phyloP scores from a whole-genome alignment of 2,113 vertebrate species.

The Gracilinanus agilis region DNA sequence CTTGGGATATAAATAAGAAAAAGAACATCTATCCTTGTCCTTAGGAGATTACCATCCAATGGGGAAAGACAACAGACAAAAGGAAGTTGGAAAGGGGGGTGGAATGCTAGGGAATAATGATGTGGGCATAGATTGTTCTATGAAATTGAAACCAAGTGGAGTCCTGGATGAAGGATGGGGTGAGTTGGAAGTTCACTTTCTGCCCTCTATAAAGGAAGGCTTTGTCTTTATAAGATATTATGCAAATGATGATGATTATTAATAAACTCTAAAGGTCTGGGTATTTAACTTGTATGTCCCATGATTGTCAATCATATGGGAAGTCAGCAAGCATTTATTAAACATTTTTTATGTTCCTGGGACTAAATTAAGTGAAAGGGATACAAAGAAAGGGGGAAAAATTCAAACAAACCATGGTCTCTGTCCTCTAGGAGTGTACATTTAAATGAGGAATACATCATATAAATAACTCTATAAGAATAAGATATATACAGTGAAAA shows the following conservation, averaged over 20 bases:
- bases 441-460: not conserved
- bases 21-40: not conserved
- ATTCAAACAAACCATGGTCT: not conserved
- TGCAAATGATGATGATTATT: not conserved
- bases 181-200: not conserved
- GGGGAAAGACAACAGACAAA: not conserved
- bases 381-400: not conserved
- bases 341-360: not conserved
- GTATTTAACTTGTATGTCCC: not conserved
- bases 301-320: not conserved
- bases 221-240: not conserved
- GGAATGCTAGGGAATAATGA: not conserved
- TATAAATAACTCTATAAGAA: not conserved
- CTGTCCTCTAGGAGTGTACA: not conserved
- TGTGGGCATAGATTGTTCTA: not conserved
- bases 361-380: not conserved
- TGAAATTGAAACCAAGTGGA: not conserved
- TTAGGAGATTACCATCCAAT: not conserved
- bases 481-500: not conserved
- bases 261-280: not conserved
- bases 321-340: not conserved
- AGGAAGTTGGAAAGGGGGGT: not conserved
- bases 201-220: not conserved
- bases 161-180: not conserved
- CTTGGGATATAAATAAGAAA: not conserved